Evolutionary conservation across 1,140 invertebrate genomes (phyloP).

Genomic region (Drosophila bipectinata): DNA sequence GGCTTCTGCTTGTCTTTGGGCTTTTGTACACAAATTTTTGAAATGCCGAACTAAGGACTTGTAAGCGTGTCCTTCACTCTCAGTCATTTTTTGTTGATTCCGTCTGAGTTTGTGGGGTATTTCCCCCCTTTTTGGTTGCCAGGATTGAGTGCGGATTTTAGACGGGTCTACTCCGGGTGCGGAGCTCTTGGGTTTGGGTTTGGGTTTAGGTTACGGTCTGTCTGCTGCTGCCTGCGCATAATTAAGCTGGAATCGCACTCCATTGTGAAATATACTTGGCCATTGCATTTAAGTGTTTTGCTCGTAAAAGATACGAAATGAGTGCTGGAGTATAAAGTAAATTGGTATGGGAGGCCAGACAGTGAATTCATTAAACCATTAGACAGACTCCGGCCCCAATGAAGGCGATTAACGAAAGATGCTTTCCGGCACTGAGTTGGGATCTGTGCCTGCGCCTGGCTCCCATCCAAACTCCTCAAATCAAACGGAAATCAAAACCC

Average conservation of each 20-base stretch:
- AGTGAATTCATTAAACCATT: conserved; percentile 65
- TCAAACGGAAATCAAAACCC: conserved; percentile 63
- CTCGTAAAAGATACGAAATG: conserved; percentile 36
- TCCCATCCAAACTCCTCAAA: conserved; percentile 25
- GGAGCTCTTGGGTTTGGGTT: conserved; percentile 5
- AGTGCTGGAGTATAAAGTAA: conserved; percentile 2
- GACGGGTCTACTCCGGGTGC: conserved; percentile 1
- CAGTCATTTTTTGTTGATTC: neutral
- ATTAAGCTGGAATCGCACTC: conserved; percentile 61
- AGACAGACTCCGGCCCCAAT: conserved; percentile 36
- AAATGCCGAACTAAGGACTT: conserved; percentile 40
- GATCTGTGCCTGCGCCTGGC: neutral
- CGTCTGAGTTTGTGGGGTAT: conserved; percentile 3
- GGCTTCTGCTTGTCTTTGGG: conserved; percentile 52
- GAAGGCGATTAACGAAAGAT: conserved; percentile 48
- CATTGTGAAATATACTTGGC: conserved; percentile 47
- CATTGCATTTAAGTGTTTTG: conserved; percentile 61
- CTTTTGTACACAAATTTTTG: conserved; percentile 49
- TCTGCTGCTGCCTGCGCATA: conserved; percentile 58
- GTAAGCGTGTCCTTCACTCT: conserved; percentile 37
- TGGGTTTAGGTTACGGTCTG: conserved; percentile 23
- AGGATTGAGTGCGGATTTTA: conserved; percentile 30
- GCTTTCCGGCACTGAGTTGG: conserved; percentile 27
- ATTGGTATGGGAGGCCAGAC: conserved; percentile 18
- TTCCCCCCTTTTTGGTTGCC: neutral